Conservation (phyloP, 2,113 vertebrate genomes). For the Hydropotes inermis region DNA sequence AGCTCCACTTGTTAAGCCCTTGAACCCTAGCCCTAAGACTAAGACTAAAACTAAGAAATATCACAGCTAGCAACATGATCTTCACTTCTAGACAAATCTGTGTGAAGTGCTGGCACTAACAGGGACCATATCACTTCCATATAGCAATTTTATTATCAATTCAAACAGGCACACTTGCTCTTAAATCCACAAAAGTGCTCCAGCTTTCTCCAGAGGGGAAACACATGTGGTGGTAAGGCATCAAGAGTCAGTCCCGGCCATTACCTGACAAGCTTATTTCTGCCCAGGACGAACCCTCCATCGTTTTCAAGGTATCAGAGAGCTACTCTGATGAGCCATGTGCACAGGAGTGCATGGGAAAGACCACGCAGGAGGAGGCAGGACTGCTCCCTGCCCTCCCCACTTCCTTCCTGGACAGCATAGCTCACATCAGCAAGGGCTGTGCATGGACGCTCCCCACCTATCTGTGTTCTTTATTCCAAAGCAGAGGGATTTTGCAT, state of each 20-base stretch:
- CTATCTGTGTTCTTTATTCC: background rate
- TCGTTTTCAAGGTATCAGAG: background rate
- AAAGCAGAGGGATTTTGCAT: background rate
- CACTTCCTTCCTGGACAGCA: background rate
- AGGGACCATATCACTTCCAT: background rate
- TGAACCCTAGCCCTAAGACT: background rate
- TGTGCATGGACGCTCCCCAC: fast-evolving
- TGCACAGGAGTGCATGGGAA: fast-evolving
- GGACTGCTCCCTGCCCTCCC: background rate
- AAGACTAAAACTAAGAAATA: background rate
- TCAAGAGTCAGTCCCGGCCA: background rate
- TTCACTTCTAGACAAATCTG: background rate
- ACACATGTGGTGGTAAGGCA: fast-evolving
- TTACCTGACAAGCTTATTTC: background rate
- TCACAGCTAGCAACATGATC: background rate
- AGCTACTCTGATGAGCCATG: background rate
- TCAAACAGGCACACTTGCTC: background rate
- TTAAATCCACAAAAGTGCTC: background rate
- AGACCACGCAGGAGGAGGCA: background rate
- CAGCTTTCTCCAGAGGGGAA: background rate
- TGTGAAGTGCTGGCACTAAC: background rate
- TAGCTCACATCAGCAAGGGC: background rate
- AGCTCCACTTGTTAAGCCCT: background rate
- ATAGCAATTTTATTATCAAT: background rate
- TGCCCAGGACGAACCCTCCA: background rate